These are phyloP conservation scores for Apodemia zela DNA, from an alignment of 2,888 invertebrate genomes.

Conservation along the genomic window DNA sequence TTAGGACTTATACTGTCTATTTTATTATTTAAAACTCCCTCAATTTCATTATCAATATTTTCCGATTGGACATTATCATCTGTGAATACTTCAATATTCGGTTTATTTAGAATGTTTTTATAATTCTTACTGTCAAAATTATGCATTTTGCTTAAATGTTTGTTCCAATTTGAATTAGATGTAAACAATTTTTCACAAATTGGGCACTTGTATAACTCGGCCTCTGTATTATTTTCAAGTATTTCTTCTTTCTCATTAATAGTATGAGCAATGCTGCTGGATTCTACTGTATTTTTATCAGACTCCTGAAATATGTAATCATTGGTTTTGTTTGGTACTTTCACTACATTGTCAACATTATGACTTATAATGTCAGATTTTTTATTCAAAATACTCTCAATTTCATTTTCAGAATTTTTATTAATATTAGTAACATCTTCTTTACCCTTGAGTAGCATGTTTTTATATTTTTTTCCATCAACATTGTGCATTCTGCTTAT, in stretches of 20 bases:
- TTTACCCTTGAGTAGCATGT: conserved; percentile 24
- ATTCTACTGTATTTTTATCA: conserved; percentile 7
- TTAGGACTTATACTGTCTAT: conserved; percentile 5
- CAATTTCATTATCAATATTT: conserved; percentile 24
- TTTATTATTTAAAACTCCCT: conserved; percentile 17
- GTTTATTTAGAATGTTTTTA: conserved; percentile 4
- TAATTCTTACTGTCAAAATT: neutral
- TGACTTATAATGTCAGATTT: neutral
- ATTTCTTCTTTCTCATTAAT: neutral
- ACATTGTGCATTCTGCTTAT: conserved; percentile 55
- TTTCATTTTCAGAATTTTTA: conserved; percentile 15
- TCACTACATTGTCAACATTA: neutral
- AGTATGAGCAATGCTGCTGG: neutral
- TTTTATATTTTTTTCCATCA: conserved; percentile 37
- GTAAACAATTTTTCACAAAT: conserved; percentile 17
- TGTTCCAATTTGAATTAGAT: conserved; percentile 16
- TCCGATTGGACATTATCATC: conserved; percentile 43
- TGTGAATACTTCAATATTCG: neutral
- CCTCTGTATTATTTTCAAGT: conserved; percentile 1
- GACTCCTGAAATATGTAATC: conserved; percentile 19
- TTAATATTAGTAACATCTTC: conserved; percentile 19
- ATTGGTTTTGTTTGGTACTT: neutral
- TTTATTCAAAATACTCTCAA: neutral
- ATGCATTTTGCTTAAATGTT: conserved; percentile 20
- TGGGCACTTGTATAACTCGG: conserved; percentile 12